Base-by-base conservation (phyloP, 2,888 invertebrate species). In the Amphiduros pacificus region DNA sequence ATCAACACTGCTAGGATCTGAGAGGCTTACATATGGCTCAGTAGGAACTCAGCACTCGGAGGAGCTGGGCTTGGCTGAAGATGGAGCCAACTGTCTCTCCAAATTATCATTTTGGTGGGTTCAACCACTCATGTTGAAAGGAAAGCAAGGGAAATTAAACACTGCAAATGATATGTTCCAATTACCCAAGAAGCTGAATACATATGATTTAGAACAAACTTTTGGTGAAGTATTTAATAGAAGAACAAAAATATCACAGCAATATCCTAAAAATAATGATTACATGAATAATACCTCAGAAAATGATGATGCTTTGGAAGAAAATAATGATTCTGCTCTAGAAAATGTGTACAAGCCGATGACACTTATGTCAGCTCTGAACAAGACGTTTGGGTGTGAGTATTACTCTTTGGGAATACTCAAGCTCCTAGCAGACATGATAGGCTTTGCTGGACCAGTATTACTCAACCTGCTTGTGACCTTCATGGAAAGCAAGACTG, bases 81-180 rank as follows among this genome's bases (percentile, higher is more conserved):
- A 93, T 82, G 88, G 89, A 66, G 85, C 86, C 17, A 87, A 87
- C 58, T 87, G 86, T 76, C 74, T 89, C 1, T 92, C 93, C 0
- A 88, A 88, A 76, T 84, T 95, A n/a, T 82, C 90, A 27, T 93
- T 96, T 80, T 85, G 88, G 64, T 96, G 96, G 96, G 93, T 94
- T 1, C 87, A 89, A 67, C 91, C 92, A 1, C 82, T 96, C 60
- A 89, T 96, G 82, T 82, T 64, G 2, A 73, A 72, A 55, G 80
- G 80, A 22, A 69, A 73, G 11, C 66, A 69, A 32, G 67, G 85
- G 85, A 29, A 85, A 85, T 77, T 87, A 89, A 76, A 87, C 87
- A 69, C 83, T 55, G 84, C 74, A n/a, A 68, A 74, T 64, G 79
- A 82, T 70, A 60, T 82, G 29, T 78, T 76, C 66, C 40, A 73